Evolutionary conservation across 1,140 invertebrate genomes (phyloP), one percentile per base, ranked within the genome.

Genomic region (Drosophila micromelanica): DNA sequence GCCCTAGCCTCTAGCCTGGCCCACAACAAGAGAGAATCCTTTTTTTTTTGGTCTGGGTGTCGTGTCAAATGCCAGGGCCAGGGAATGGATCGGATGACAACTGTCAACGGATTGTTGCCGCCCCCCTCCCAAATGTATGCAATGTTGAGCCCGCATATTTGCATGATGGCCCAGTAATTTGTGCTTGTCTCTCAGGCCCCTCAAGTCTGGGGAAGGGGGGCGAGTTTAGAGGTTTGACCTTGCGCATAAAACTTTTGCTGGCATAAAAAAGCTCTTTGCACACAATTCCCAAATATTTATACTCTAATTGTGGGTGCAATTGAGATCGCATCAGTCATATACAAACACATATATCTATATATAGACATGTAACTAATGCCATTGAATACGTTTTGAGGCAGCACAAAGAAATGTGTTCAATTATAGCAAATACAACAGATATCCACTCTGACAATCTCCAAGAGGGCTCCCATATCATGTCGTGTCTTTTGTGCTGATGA

Each of bases 211-310:
- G 62, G 43, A n/a, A n/a, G n/a, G 12, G 23, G 37, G 5, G 12
- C 35, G 37, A n/a, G 37, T n/a, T n/a, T n/a, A 13, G n/a, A 40
- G 13, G 2, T 13, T 20, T 49, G 65, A 69, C 64, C 65, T 73
- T 73, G 56, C 37, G n/a, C 9, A 48, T 49, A 81, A 68, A 77
- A 76, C 42, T 80, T 85, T 73, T 70, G 35, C 45, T 59, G 48
- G n/a, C 13, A 32, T 8, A n/a, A 49, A 42, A 40, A 35, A 3
- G 23, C 23, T 32, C 42, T 37, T 11, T 37, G 46, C 73, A 63
- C 60, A 63, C 63, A 79, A 78, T 70, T 70, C 64, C 45, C 76
- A 87, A 87, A 89, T 87, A 89, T 87, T 89, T 87, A 87, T 76
- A 76, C 76, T 73, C 72, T 79, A 82, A 82, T 87, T 86, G 78